Base-by-base conservation (phyloP, 2,888 invertebrate species). In the Drosophila prostipennis region DNA sequence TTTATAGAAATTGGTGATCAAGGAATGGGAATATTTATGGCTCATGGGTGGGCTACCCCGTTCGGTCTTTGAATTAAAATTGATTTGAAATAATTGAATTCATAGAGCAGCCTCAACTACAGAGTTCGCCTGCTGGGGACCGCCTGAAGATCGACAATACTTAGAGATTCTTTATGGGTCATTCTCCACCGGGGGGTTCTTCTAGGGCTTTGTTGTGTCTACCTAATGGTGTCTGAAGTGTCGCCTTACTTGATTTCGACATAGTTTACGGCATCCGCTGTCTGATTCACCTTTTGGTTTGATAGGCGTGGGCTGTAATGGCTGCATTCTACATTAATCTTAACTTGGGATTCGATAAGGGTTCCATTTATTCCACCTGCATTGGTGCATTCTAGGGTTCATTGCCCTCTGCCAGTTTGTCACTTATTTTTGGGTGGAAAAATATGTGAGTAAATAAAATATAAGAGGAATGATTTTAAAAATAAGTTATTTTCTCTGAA, bases 261-360 rank as follows among this genome's bases (percentile, higher is more conserved):
- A 60, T 76, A 65, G 69, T 87, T 84, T 81, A 82, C 77, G 75
- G 60, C 76, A 78, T 76, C 73, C 79, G 82, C 58, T 71, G 45
- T 13, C 11, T 76, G 81, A 80, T 32, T 76, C 81, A 80, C 37
- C 46, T 36, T 55, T 74, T 65, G 34, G 23, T 29, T 16, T 34
- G 52, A 40, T 32, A 45, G 23, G 55, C 53, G 58, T 68, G 43
- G 54, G 60, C 49, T 26, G 36, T 14, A 42, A 55, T 64, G 43
- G 32, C 48, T 64, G 43, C 53, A 65, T 56, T 60, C 26, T 19
- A 57, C 48, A 52, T 54, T 65, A 37, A 51, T 32, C 34, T 43
- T 7, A 34, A 56, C 39, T 60, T 43, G 6, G 16, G 19, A 11
- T 54, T 54, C 23, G 45, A 46, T 61, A 45, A 49, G 51, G 19